A percentile compares a stretch with the other conserved stretches of the same genome.
phyloP scores from a whole-genome alignment of 2,888 invertebrate genomes.

The Alentia gelatinosa region DNA sequence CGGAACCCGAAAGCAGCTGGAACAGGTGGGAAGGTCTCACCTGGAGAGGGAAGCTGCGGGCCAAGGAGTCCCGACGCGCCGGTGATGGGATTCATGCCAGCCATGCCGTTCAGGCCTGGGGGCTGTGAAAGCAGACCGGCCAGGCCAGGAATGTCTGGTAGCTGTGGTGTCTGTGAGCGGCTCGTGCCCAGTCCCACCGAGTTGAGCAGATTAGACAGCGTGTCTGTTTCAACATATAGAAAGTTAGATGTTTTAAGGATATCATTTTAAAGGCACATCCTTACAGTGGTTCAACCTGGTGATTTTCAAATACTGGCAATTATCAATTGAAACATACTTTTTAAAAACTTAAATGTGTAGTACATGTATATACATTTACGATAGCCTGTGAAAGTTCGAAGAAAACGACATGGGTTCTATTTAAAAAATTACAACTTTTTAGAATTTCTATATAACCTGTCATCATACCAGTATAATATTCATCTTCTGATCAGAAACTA shows the following conservation, averaged over 20 bases:
- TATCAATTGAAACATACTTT: not conserved
- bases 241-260: too few species aligned
- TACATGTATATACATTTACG: too few species aligned
- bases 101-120: slow-evolving; percentile 53
- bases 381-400: too few species aligned
- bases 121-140: slow-evolving; percentile 57
- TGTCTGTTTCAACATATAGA: not conserved
- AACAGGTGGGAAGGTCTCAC: not conserved
- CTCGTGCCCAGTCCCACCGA: slow-evolving; percentile 24
- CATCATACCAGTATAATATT: too few species aligned
- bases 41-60: slow-evolving; percentile 30
- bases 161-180: slow-evolving; percentile 56
- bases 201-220: slow-evolving; percentile 61
- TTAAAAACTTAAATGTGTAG: too few species aligned
- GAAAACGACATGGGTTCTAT: too few species aligned
- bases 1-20: not conserved
- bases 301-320: not conserved
- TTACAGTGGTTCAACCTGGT: not conserved
- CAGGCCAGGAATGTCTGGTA: slow-evolving; percentile 51
- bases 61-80: slow-evolving; percentile 44
- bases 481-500: too few species aligned
- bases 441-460: too few species aligned
- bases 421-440: too few species aligned
- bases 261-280: too few species aligned
- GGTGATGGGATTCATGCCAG: slow-evolving; percentile 50